Base-by-base conservation (phyloP, 2,888 invertebrate genomes). In the Meiosimyza decipiens region DNA sequence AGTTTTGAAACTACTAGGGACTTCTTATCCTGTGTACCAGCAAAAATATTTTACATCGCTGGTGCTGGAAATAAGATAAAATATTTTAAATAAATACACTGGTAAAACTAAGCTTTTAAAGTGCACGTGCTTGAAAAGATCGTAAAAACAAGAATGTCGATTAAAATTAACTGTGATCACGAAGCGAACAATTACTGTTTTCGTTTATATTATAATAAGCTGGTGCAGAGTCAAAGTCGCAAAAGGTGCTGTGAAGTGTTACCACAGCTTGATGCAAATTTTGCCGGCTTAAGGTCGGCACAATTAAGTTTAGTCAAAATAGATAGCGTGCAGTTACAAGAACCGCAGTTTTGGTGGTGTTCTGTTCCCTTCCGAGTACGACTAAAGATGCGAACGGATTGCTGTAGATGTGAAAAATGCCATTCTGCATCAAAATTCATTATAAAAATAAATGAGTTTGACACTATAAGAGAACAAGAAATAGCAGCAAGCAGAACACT, bases 101-200 rank as follows among this genome's bases (percentile, higher is more conserved):
- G 40, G 40, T 40, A 40, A 40, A 40, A 40, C 40, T 40, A 40
- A 40, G 9, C 40, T 9, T 40, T 40, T 40, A 40, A 9, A 40
- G 40, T 7, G 40, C 9, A 9, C 6, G 40, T 7, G 40, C 9
- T 40, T 40, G 9, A 40, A 40, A 40, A 40, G 40, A 40, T 40
- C 2, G 40, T 40, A 40, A 40, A 40, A 40, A 40, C 40, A 13
- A 13, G 22, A 51, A 64, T 64, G 64, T 51, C 64, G 51, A 51
- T 50, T 51, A 51, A 64, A 64, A 51, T 16, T 50, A 51, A 22
- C 64, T 64, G 64, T 64, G 64, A 64, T 64, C 64, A 51, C 16
- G 16, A 22, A 64, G 40, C 51, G n/a, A 50, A 51, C 50, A 51
- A 51, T 64, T 22, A 51, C 15, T 51, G 22, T 22, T 64, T 15